A percentile compares a stretch with the other conserved stretches of the same genome.
Conservation (phyloP, 2,888 invertebrate species). For the Cephus pulcher region DNA sequence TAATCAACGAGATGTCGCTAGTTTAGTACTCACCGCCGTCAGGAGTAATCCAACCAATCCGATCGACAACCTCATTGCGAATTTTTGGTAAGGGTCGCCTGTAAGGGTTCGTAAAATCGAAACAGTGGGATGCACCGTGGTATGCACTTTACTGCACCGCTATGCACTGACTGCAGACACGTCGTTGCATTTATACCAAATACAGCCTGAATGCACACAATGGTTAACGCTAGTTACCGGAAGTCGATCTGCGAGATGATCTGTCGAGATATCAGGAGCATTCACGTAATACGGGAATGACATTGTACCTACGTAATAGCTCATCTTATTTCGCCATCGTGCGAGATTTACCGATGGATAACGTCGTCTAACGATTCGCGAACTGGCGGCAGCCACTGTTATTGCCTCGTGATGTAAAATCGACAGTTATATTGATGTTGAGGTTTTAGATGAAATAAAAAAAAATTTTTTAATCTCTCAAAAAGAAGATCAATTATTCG, state of each 20-base stretch:
- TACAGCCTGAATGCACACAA: background rate
- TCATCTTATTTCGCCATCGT: background rate
- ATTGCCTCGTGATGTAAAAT: background rate
- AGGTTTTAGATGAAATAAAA: too few species aligned
- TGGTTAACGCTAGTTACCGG: background rate
- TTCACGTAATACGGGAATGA: background rate
- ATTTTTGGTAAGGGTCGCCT: background rate
- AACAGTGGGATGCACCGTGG: background rate
- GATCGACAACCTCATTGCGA: background rate
- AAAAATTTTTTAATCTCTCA: too few species aligned
- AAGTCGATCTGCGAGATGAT: background rate
- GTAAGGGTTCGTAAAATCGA: background rate
- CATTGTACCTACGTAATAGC: background rate
- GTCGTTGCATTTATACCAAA: background rate
- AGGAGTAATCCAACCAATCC: background rate
- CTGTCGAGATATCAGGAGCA: background rate
- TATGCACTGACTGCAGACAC: background rate
- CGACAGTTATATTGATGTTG: background rate
- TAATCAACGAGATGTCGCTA: background rate
- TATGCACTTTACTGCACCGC: background rate
- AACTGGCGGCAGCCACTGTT: background rate
- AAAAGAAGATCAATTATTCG: too few species aligned
- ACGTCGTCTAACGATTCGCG: background rate
- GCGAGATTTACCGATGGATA: background rate
- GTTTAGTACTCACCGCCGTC: background rate